Conservation (phyloP, 2,888 invertebrate genomes). For the Drosophila percnosoma region DNA sequence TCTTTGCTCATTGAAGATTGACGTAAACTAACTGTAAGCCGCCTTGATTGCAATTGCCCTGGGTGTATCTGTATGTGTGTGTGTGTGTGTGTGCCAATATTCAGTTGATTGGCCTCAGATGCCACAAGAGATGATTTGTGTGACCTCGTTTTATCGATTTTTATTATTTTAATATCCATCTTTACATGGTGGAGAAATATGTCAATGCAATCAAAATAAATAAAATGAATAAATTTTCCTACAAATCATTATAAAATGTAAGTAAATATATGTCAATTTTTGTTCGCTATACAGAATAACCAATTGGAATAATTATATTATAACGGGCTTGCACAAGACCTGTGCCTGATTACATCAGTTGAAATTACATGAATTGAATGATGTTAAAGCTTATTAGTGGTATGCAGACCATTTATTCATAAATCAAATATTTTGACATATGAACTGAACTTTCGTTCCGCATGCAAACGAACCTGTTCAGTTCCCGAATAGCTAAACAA, state of each 20-base stretch:
- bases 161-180: background rate
- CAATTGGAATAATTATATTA: background rate
- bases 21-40: slow-evolving; percentile 51
- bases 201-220: no score
- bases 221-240: no score
- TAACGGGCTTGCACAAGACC: background rate
- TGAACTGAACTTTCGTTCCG: slow-evolving; percentile 16
- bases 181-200: background rate
- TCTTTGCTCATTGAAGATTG: slow-evolving; percentile 56
- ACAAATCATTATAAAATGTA: background rate
- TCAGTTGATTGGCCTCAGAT: background rate
- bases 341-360: background rate
- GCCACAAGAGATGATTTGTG: background rate
- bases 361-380: background rate
- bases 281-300: background rate
- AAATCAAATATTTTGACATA: slow-evolving; percentile 2
- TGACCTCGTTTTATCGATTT: background rate
- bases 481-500: slow-evolving; percentile 17
- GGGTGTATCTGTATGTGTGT: background rate
- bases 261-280: background rate
- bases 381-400: background rate
- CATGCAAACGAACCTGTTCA: slow-evolving; percentile 26
- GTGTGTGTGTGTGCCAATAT: background rate
- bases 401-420: background rate
- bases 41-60: slow-evolving; percentile 46